These are phyloP conservation scores for Mesembrinibis cayennensis DNA, from an alignment of 2,113 vertebrate species.

Conservation along the genomic window DNA sequence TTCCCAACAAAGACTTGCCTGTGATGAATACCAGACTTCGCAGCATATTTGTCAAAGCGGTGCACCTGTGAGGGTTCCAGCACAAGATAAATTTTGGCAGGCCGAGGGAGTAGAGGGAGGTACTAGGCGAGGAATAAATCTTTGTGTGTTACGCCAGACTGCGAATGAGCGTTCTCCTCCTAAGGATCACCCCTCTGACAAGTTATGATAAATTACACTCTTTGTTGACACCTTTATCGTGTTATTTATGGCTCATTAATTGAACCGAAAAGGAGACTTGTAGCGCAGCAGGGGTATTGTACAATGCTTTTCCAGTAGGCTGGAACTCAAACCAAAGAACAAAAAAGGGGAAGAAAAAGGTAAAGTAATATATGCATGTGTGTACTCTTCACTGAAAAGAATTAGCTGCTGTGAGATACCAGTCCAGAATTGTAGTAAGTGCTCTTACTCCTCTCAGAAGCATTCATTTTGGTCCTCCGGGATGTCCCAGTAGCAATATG, in stretches of 20 bases:
- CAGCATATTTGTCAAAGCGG: conserved; percentile 90
- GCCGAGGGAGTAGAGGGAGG: conserved; percentile 47
- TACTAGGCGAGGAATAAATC: conserved; percentile 88
- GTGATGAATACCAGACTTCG: conserved; percentile 83
- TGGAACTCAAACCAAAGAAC: conserved; percentile 56
- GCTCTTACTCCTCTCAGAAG: not conserved
- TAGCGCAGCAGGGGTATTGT: conserved; percentile 82
- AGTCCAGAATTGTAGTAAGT: not conserved
- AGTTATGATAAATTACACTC: conserved; percentile 93
- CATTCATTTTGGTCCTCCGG: not conserved
- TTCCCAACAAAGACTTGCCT: conserved; percentile 80
- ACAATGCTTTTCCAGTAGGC: conserved; percentile 60
- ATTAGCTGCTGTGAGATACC: not conserved
- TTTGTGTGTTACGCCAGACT: conserved; percentile 73
- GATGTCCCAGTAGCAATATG: not conserved
- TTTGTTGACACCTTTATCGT: conserved; percentile 98
- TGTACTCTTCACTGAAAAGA: not conserved
- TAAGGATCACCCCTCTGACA: conserved; percentile 83
- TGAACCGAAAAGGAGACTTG: conserved; percentile 92
- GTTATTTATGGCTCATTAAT: conserved; percentile 99
- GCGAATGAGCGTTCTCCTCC: conserved; percentile 81
- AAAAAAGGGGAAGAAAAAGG: not conserved
- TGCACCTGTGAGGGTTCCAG: conserved; percentile 89
- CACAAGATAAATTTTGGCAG: conserved; percentile 88
- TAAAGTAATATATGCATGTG: not conserved